These are phyloP conservation scores for Zygogramma bicolorata DNA, from an alignment of 2,888 invertebrate genomes.

Conservation along the genomic window DNA sequence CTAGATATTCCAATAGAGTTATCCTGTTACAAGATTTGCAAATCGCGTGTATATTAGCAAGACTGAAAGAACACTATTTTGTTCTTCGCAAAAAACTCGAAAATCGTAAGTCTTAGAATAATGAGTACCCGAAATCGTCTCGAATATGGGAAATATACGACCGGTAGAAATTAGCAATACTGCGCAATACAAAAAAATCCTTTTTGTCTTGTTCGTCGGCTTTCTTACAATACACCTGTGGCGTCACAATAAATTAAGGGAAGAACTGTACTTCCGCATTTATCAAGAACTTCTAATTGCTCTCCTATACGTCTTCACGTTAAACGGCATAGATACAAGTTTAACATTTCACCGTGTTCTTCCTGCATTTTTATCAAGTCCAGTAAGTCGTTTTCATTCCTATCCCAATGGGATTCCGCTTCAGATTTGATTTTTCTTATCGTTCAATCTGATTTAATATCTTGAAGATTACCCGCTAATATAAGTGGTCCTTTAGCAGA, in stretches of 20 bases:
- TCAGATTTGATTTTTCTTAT: no score
- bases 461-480: background rate
- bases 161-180: background rate
- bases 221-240: no score
- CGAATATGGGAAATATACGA: background rate
- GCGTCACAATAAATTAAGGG: no score
- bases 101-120: background rate
- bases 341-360: no score
- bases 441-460: background rate
- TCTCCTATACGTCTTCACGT: background rate
- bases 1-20: conserved; percentile 4
- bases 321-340: background rate
- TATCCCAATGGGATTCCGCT: background rate
- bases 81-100: background rate
- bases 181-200: no score
- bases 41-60: conserved; percentile 24
- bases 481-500: background rate
- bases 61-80: conserved; percentile 15
- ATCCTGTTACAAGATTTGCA: conserved; percentile 17
- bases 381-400: background rate
- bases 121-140: background rate
- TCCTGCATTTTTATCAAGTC: background rate
- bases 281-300: background rate
- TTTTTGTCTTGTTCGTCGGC: background rate
- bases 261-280: background rate